Base-by-base conservation (phyloP, 1,140 invertebrate genomes). In the Psix sp. region DNA sequence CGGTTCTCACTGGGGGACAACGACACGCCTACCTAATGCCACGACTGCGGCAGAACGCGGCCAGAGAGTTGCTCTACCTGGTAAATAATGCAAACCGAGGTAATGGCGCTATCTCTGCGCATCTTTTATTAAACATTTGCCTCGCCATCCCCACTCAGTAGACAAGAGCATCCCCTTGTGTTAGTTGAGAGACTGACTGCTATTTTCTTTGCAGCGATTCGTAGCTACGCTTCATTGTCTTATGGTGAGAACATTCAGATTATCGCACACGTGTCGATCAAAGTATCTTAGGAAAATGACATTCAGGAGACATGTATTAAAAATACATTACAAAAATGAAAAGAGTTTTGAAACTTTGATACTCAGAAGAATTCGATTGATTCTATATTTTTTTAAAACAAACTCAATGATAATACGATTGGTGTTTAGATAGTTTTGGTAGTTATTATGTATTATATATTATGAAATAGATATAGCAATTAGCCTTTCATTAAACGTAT, bases 41-140 rank as follows among this genome's bases (percentile, higher is more conserved):
- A 63, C 80, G 82, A 82, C 82, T 84, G 84, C 81, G 82, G 80
- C 83, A 82, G 76, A 81, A 85, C 78, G 79, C 81, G 80, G 80
- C 81, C 81, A 82, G 83, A 84, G 82, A 86, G 81, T 85, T 82
- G 80, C 82, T 83, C 81, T 79, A 79, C 78, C 77, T 80, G 80
- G 85, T 87, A 85, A 87, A 87, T 87, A 86, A 87, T 87, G 84
- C 85, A 86, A 75, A 77, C 79, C 83, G 81, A 84, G 85, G 84
- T 87, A 87, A 87, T 87, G 86, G 86, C 85, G 86, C 85, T 87
- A 87, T 86, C 86, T 87, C 85, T 85, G 86, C 86, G 82, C 85
- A 87, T 87, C 86, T 87, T 87, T 87, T 87, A 87, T 87, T 87
- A 86, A 87, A 86, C 85, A 82, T 80, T 85, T 79, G 77, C 82